Evolutionary conservation across 2,888 invertebrate genomes (phyloP).

Genomic region (Drosophila bunnanda): DNA sequence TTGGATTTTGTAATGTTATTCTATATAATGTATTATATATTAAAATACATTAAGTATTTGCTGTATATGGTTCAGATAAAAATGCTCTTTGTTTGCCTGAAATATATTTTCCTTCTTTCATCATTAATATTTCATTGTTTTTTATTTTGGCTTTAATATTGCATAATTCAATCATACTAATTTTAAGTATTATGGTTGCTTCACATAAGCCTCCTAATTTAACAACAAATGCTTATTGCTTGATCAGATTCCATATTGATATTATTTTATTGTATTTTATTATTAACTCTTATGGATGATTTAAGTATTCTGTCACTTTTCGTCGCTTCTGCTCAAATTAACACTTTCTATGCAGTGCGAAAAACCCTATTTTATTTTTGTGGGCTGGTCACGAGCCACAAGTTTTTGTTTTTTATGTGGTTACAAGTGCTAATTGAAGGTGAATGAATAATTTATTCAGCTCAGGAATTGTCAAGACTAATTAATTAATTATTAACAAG

Average conservation of each 20-base stretch:
- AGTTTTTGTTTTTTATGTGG: slow-evolving; percentile 18
- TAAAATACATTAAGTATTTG: not conserved
- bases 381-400: slow-evolving; percentile 24
- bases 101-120: not conserved
- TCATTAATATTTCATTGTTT: not conserved
- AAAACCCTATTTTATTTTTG: slow-evolving; percentile 11
- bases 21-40: slow-evolving; percentile 37
- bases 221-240: not conserved
- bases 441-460: slow-evolving; percentile 20
- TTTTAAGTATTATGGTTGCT: not conserved
- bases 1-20: slow-evolving; percentile 59
- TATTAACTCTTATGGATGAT: not conserved
- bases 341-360: slow-evolving; percentile 19
- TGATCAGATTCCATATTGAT: not conserved
- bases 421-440: slow-evolving; percentile 59
- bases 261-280: not conserved
- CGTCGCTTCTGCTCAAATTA: slow-evolving; percentile 23
- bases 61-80: not conserved
- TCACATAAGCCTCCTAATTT: slow-evolving; percentile 16
- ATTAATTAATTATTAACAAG: slow-evolving; percentile 19
- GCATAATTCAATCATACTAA: slow-evolving; percentile 12
- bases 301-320: slow-evolving; percentile 5
- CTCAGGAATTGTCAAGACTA: slow-evolving; percentile 9
- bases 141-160: not conserved
- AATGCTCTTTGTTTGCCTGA: not conserved